A percentile compares a stretch with the other conserved stretches of the same genome.
Evolutionary conservation across 1,140 invertebrate species (phyloP).

Genomic region (Pogonomyrmex californicus): DNA sequence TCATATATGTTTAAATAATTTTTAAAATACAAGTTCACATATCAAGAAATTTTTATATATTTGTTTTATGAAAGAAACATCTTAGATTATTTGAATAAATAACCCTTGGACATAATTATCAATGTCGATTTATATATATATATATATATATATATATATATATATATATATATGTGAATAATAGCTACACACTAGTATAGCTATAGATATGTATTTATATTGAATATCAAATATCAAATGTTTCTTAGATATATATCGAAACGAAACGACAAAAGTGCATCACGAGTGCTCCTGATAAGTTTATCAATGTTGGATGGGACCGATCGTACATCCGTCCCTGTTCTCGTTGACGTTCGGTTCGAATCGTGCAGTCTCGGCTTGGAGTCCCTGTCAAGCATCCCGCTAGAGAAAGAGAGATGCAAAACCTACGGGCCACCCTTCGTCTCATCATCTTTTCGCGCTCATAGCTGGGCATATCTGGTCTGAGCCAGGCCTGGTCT

Average conservation of each 20-base stretch:
- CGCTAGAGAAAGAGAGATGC: constrained; percentile 66
- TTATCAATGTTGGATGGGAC: constrained; percentile 35
- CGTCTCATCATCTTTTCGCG: constrained; percentile 86
- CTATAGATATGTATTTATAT: background rate
- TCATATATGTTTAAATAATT: background rate
- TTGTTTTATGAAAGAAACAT: background rate
- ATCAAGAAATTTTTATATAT: background rate
- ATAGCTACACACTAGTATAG: no score
- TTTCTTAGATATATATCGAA: background rate
- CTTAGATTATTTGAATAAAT: background rate
- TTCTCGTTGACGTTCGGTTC: constrained; percentile 66
- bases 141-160: background rate
- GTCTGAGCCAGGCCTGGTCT: constrained; percentile 71
- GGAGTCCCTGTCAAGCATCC: constrained; percentile 80
- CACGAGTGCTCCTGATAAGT: background rate
- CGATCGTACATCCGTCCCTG: constrained; percentile 63
- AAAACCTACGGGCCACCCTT: constrained; percentile 78
- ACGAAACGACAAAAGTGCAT: background rate
- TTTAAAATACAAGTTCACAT: background rate
- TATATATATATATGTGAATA: no score
- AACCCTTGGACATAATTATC: no score
- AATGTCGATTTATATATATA: background rate
- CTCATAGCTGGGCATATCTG: constrained; percentile 80
- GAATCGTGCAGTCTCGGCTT: constrained; percentile 79
- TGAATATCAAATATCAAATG: background rate